Conservation (phyloP, 2,888 invertebrate genomes). For the Callyntrura sp. region DNA sequence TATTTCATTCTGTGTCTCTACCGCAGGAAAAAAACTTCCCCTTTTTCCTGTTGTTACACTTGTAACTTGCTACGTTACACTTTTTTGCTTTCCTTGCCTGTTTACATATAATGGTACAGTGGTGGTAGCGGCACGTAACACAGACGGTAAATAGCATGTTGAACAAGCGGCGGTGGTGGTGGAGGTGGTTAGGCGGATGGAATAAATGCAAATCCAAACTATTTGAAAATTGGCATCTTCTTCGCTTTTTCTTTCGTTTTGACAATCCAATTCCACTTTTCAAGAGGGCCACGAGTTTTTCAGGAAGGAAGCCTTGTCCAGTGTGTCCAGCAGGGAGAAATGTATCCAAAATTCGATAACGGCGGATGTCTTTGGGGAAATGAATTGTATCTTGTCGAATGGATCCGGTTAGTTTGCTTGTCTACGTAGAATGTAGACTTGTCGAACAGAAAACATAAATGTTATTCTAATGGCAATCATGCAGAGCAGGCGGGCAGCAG, state of each 20-base stretch:
- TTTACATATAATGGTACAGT: conserved; percentile 61
- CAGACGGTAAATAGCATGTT: conserved; percentile 10
- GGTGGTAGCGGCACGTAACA: too few relatives aligned
- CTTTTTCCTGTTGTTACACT: conserved; percentile 44
- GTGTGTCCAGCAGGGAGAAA: conserved; percentile 49
- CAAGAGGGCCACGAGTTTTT: neutral
- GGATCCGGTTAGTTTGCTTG: neutral
- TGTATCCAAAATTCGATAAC: conserved; percentile 1
- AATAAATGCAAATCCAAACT: conserved; percentile 17
- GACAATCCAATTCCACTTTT: conserved; percentile 60
- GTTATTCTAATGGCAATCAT: conserved; percentile 59
- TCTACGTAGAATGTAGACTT: neutral
- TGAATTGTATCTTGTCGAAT: conserved; percentile 26
- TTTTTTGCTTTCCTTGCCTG: conserved; percentile 29
- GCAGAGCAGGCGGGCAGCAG: conserved; percentile 18
- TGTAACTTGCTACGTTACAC: conserved; percentile 17
- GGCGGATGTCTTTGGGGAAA: conserved; percentile 63
- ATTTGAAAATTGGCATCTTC: conserved; percentile 43
- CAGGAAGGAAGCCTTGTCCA: conserved; percentile 46
- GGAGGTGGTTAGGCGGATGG: neutral
- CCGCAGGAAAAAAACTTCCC: conserved; percentile 18
- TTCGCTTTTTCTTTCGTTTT: conserved; percentile 3
- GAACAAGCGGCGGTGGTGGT: neutral
- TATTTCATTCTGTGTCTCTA: conserved; percentile 22
- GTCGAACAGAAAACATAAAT: conserved; percentile 39